Evolutionary conservation across 2,888 invertebrate genomes (phyloP).

Genomic region (Campoplex capitator): DNA sequence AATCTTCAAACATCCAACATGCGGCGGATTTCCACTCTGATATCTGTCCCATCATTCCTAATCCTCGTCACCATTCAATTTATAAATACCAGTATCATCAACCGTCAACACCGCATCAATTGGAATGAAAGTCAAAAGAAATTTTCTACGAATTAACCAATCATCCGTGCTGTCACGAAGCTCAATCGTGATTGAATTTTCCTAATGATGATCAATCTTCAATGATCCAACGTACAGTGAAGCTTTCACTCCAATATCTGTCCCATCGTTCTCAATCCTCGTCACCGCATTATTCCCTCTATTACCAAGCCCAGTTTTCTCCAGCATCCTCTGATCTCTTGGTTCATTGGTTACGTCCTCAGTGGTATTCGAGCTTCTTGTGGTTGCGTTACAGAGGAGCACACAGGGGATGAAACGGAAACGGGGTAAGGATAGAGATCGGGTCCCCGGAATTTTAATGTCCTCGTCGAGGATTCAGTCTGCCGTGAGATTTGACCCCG

Average conservation of each 20-base stretch:
- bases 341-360: constrained; percentile 64
- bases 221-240: neutral
- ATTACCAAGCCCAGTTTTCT: constrained; percentile 36
- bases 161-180: neutral
- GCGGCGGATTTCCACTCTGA: neutral
- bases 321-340: constrained; percentile 14
- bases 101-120: too few species aligned
- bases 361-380: constrained; percentile 57
- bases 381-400: constrained; percentile 36
- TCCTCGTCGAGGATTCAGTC: constrained; percentile 65
- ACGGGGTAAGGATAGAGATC: constrained; percentile 47
- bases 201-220: neutral
- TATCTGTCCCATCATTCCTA: neutral
- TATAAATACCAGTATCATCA: too few species aligned
- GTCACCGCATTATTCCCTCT: constrained; percentile 11
- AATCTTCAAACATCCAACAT: neutral
- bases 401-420: constrained; percentile 50
- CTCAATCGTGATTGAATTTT: neutral
- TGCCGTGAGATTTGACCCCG: constrained; percentile 68
- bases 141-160: neutral
- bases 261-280: neutral
- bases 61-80: neutral
- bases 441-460: constrained; percentile 67
- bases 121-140: too few species aligned
- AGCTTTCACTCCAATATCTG: neutral